Conservation (phyloP, 2,113 vertebrate species). For the Onychostruthus taczanowskii region DNA sequence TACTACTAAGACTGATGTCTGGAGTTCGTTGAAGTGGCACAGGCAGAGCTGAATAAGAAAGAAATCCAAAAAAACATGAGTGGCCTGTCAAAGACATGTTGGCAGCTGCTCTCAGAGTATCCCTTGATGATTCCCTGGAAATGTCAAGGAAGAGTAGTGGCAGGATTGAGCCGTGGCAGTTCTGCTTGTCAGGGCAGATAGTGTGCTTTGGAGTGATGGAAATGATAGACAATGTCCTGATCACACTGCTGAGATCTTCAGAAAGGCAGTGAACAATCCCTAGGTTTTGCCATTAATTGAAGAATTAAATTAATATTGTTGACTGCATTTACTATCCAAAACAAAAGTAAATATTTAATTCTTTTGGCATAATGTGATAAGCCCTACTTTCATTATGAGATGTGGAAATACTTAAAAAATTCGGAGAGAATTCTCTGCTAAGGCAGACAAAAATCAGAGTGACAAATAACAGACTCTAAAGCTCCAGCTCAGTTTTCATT, state of each 20-base stretch:
- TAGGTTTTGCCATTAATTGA: not conserved
- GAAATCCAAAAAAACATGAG: not conserved
- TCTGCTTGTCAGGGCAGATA: constrained; percentile 30
- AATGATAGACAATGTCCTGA: not conserved
- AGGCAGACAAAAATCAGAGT: not conserved
- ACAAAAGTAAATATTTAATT: not conserved
- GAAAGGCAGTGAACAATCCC: not conserved
- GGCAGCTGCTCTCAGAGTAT: constrained; percentile 24
- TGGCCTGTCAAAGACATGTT: not conserved
- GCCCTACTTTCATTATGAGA: not conserved
- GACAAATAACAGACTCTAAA: not conserved
- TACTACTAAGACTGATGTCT: not conserved
- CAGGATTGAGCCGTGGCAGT: constrained; percentile 20
- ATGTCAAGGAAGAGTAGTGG: not conserved
- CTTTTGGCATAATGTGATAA: not conserved
- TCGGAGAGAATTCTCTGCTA: not conserved
- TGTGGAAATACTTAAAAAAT: not conserved
- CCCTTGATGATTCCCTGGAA: not conserved
- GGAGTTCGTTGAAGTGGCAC: not conserved
- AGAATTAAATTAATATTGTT: not conserved
- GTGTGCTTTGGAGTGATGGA: not conserved
- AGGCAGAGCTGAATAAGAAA: not conserved
- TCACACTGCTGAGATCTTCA: not conserved
- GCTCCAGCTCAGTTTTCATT: not conserved
- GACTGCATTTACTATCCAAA: not conserved